phyloP scores from a whole-genome alignment of 2,113 vertebrate species.

The Aptenodytes patagonicus region DNA sequence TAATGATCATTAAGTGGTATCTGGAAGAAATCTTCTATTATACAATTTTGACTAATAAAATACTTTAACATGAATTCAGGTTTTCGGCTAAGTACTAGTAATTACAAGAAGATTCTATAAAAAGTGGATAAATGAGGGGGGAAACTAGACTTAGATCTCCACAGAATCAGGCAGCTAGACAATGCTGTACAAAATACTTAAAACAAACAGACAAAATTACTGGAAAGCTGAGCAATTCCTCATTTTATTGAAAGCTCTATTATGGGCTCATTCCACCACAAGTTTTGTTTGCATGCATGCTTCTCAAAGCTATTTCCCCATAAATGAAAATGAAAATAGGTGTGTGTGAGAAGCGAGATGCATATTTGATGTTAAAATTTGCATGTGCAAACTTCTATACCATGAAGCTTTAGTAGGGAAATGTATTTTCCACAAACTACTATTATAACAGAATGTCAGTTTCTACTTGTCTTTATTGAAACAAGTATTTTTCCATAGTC shows the following conservation, averaged over 20 bases:
- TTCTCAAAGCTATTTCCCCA: neutral
- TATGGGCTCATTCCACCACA: neutral
- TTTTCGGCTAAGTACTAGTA: constrained; percentile 22
- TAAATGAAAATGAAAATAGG: constrained; percentile 24
- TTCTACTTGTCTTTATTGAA: neutral
- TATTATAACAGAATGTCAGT: neutral
- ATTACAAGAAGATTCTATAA: constrained; percentile 22
- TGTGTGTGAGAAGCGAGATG: neutral
- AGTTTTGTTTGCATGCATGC: neutral
- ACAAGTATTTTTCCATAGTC: neutral
- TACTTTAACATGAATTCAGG: constrained; percentile 5
- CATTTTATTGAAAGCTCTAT: constrained; percentile 2
- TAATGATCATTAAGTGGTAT: constrained; percentile 42
- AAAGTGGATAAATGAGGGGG: neutral
- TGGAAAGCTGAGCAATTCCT: neutral
- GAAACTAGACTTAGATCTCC: neutral
- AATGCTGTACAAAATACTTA: neutral
- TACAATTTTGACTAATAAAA: constrained; percentile 39
- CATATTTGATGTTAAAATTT: constrained; percentile 3
- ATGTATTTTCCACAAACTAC: neutral
- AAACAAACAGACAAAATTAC: constrained; percentile 8
- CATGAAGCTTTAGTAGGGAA: neutral
- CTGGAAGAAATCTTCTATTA: constrained; percentile 24
- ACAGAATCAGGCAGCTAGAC: neutral
- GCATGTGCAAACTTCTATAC: neutral